A percentile compares a stretch with the other conserved stretches of the same genome.
Evolutionary conservation across 35 echinoderm and acorn worm species (phyloP).

Genomic region (Anneissia japonica): DNA sequence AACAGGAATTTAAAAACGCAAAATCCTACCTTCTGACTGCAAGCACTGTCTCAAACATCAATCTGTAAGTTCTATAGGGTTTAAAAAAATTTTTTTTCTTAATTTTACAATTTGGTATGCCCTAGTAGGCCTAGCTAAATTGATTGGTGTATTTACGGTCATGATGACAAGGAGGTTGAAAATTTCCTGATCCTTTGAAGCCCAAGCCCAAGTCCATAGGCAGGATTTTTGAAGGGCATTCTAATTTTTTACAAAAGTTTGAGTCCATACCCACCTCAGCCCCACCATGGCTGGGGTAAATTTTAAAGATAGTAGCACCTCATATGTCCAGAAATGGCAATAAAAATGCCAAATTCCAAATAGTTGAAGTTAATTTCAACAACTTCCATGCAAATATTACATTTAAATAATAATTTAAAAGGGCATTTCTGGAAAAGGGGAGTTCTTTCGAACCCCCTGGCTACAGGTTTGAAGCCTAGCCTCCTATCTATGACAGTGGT

Average conservation of each 20-base stretch:
- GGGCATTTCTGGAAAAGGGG: background rate
- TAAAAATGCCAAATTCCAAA: too few relatives aligned
- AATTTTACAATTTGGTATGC: background rate
- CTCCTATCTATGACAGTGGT: background rate
- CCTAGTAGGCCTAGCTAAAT: background rate
- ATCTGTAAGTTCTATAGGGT: conserved; percentile 97
- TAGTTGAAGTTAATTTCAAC: background rate
- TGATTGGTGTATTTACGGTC: too few relatives aligned
- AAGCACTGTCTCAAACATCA: conserved; percentile 89
- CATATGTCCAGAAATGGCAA: too few relatives aligned
- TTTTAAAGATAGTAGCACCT: too few relatives aligned
- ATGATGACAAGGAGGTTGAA: too few relatives aligned
- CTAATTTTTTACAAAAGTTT: too few relatives aligned
- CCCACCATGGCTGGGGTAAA: too few relatives aligned
- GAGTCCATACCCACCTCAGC: too few relatives aligned
- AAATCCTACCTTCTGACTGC: conserved; percentile 85
- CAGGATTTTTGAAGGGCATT: too few relatives aligned
- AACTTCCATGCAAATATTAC: background rate
- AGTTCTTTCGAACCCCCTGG: background rate
- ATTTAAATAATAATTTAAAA: background rate
- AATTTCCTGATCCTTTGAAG: too few relatives aligned
- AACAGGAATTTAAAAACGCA: conserved; percentile 86
- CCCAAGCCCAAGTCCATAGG: too few relatives aligned
- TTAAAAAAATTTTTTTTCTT: background rate
- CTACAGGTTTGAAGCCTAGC: background rate